Percentiles rank a stretch among this genome's conserved stretches.
phyloP scores from a whole-genome alignment of 2,888 invertebrate species.

The Polietes domitor region DNA sequence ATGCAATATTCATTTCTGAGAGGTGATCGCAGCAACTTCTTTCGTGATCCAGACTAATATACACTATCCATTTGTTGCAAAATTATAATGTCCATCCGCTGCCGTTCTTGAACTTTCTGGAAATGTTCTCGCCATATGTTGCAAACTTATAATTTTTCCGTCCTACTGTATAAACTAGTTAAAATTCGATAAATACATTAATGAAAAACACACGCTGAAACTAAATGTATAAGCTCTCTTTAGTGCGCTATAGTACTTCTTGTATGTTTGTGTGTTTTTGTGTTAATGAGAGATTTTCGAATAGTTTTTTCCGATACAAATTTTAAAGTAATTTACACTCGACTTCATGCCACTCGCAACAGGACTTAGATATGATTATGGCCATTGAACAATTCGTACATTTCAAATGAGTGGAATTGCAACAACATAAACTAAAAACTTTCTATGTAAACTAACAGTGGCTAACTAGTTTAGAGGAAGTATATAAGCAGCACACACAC shows the following conservation, averaged over 20 bases:
- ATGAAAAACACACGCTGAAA: constrained; percentile 47
- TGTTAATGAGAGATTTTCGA: constrained; percentile 23
- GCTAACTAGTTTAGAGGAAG: constrained; percentile 4
- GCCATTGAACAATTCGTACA: background rate
- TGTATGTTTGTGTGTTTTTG: background rate
- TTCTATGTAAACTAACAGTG: constrained; percentile 48
- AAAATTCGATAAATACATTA: constrained; percentile 46
- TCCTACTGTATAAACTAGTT: constrained; percentile 47
- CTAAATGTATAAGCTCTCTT: constrained; percentile 12
- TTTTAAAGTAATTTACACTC: constrained; percentile 30
- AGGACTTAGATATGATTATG: background rate
- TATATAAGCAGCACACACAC: constrained; percentile 21
- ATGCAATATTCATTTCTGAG: no score
- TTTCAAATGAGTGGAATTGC: constrained; percentile 17
- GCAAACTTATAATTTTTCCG: no score
- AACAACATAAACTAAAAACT: constrained; percentile 20
- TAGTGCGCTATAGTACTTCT: background rate
- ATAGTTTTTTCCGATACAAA: constrained; percentile 47
- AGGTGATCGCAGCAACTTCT: no score
- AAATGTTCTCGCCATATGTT: no score
- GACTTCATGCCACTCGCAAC: constrained; percentile 4
- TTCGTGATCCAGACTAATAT: no score
- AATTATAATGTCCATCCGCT: no score
- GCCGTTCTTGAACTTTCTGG: no score
- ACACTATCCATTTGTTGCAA: no score